These are phyloP conservation scores for Schizopygopsis pylzovi DNA, from an alignment of 2,797 vertebrate genomes.

Conservation along the genomic window DNA sequence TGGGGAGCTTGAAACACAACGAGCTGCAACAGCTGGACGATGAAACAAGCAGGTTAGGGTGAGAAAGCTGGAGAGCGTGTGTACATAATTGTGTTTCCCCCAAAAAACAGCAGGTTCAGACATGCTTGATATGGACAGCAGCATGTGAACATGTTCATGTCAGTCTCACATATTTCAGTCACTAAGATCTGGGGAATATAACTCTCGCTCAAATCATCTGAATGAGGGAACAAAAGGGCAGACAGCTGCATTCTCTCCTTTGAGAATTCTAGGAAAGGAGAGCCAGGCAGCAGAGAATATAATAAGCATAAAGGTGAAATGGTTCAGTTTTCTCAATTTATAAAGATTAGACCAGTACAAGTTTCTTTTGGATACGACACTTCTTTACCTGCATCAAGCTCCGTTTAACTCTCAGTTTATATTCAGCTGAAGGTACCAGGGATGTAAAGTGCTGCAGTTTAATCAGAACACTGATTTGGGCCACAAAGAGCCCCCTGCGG, in stretches of 20 bases:
- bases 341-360: not conserved
- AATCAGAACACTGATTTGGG: constrained; percentile 34
- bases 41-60: constrained; percentile 3
- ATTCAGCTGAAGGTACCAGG: constrained; percentile 46
- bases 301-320: constrained; percentile 7
- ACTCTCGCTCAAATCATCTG: not conserved
- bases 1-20: constrained; percentile 13
- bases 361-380: not conserved
- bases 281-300: not conserved
- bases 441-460: constrained; percentile 13
- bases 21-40: constrained; percentile 32
- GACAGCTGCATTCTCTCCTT: constrained; percentile 14
- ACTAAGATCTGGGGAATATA: constrained; percentile 27
- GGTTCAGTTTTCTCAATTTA: constrained; percentile 6
- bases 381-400: not conserved
- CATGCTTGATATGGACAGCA: constrained; percentile 30
- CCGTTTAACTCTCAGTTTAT: not conserved
- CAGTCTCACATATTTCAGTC: constrained; percentile 44
- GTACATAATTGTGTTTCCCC: not conserved
- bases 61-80: not conserved
- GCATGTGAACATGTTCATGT: constrained; percentile 10
- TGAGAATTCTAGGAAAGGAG: constrained; percentile 32
- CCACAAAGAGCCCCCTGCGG: constrained; percentile 22
- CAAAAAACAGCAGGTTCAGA: constrained; percentile 33
- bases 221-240: constrained; percentile 29